phyloP scores from a whole-genome alignment of 2,888 invertebrate genomes.

The Sceliomorpha sp. region DNA sequence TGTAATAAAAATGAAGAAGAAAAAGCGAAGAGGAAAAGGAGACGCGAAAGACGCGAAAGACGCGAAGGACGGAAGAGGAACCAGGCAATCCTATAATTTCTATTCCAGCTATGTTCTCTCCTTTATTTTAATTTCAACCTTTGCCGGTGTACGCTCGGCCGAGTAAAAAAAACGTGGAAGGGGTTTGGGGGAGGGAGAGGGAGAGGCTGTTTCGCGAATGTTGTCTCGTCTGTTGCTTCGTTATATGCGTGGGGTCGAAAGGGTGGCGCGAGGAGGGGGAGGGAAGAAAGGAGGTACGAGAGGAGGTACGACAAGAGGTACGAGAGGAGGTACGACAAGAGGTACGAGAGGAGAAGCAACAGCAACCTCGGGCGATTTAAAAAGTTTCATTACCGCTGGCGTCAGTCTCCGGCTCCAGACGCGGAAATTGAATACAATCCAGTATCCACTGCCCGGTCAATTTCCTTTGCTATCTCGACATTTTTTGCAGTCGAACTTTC shows the following conservation, averaged over 20 bases:
- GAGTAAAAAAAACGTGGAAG: constrained; percentile 51
- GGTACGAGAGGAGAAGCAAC: constrained; percentile 22
- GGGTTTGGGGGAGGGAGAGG: too few species aligned
- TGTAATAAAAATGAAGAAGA: too few species aligned
- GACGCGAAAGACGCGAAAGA: too few species aligned
- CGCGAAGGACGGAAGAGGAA: constrained; percentile 24
- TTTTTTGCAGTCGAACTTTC: constrained; percentile 50
- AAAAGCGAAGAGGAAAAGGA: too few species aligned
- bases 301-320: not conserved
- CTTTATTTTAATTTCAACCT: constrained; percentile 61
- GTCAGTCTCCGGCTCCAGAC: constrained; percentile 59
- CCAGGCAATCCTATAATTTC: constrained; percentile 57
- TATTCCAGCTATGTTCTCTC: constrained; percentile 51
- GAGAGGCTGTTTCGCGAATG: constrained; percentile 55
- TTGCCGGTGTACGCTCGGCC: constrained; percentile 46
- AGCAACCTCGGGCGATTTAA: constrained; percentile 65
- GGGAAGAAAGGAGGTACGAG: constrained; percentile 1
- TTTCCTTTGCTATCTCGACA: constrained; percentile 60
- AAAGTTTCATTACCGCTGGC: constrained; percentile 68
- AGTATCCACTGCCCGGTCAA: constrained; percentile 60
- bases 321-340: not conserved
- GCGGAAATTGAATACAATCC: constrained; percentile 64
- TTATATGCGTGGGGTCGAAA: constrained; percentile 14
- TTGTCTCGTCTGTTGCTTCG: constrained; percentile 38
- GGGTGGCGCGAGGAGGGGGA: constrained; percentile 8